Conservation (phyloP, 2,888 invertebrate genomes). For the Agrotis clavis region DNA sequence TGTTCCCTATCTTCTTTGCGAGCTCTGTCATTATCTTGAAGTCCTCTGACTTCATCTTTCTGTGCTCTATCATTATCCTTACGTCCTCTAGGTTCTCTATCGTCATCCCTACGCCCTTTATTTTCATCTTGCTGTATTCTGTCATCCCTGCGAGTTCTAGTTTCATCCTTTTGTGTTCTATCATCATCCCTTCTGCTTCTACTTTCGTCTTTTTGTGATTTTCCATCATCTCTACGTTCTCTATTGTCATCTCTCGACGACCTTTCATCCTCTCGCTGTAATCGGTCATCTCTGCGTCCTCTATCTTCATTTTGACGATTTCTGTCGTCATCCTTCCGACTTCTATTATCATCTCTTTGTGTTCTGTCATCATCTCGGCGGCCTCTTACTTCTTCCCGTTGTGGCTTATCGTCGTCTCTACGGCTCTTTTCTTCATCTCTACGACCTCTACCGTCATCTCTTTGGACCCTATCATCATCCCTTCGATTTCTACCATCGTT, state of each 20-base stretch:
- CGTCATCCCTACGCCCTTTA: conserved; percentile 27
- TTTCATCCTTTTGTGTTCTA: conserved; percentile 20
- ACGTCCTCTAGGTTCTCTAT: conserved; percentile 33
- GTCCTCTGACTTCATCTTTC: conserved; percentile 39
- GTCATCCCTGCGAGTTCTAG: conserved; percentile 42
- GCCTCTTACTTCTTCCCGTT: conserved; percentile 40
- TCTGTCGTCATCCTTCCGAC: conserved; percentile 39
- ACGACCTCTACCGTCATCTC: conserved; percentile 41
- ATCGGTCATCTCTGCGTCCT: conserved; percentile 44
- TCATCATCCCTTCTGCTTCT: conserved; percentile 50
- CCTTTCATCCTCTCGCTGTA: conserved; percentile 34
- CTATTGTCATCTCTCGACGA: conserved; percentile 42
- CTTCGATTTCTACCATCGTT: conserved; percentile 22
- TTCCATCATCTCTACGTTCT: conserved; percentile 52
- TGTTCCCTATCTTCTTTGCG: conserved; percentile 38
- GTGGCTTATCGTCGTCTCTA: conserved; percentile 53
- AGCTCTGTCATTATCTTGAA: conserved; percentile 43
- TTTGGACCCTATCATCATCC: conserved; percentile 31
- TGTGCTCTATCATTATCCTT: conserved; percentile 27
- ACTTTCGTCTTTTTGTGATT: conserved; percentile 25
- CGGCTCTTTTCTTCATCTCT: conserved; percentile 48
- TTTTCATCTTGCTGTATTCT: conserved; percentile 31
- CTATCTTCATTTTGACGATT: conserved; percentile 31
- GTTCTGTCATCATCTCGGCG: conserved; percentile 38
- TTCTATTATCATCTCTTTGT: conserved; percentile 21